These are phyloP conservation scores for Hyaena hyaena DNA, from an alignment of 2,113 vertebrate genomes.

Conservation along the genomic window DNA sequence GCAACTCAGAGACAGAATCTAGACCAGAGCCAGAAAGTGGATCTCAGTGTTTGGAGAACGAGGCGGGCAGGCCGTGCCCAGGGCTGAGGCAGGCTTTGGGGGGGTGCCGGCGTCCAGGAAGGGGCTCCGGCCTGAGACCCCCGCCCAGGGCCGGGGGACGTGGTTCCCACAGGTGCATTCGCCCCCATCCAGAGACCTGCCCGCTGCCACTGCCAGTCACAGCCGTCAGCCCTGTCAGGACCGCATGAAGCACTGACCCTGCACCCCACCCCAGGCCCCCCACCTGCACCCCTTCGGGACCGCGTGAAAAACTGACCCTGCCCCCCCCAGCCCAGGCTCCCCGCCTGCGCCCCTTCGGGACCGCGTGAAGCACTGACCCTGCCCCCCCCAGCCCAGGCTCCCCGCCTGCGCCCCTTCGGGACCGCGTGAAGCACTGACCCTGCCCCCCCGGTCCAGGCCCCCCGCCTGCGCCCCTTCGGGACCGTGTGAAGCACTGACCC, in stretches of 20 bases:
- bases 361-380: too few species aligned
- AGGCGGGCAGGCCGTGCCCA: rapidly evolving
- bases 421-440: too few species aligned
- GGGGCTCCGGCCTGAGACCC: neutral
- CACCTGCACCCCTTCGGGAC: too few species aligned
- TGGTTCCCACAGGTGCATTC: rapidly evolving
- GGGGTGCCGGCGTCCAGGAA: rapidly evolving
- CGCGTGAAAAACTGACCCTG: too few species aligned
- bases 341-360: too few species aligned
- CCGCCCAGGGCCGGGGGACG: rapidly evolving
- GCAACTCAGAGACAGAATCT: neutral
- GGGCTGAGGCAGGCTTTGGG: neutral
- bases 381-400: too few species aligned
- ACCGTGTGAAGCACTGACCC: too few species aligned
- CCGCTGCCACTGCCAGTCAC: rapidly evolving
- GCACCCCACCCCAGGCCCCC: too few species aligned
- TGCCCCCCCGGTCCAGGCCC: too few species aligned
- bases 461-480: too few species aligned
- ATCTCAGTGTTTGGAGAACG: rapidly evolving
- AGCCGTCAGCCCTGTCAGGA: rapidly evolving
- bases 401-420: too few species aligned
- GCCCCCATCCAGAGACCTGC: rapidly evolving
- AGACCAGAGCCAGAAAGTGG: neutral
- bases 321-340: too few species aligned
- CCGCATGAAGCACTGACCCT: rapidly evolving